A percentile compares a stretch with the other conserved stretches of the same genome.
These are phyloP conservation scores for Gymnarchus niloticus DNA, from an alignment of 2,113 vertebrate species.

Conservation along the genomic window DNA sequence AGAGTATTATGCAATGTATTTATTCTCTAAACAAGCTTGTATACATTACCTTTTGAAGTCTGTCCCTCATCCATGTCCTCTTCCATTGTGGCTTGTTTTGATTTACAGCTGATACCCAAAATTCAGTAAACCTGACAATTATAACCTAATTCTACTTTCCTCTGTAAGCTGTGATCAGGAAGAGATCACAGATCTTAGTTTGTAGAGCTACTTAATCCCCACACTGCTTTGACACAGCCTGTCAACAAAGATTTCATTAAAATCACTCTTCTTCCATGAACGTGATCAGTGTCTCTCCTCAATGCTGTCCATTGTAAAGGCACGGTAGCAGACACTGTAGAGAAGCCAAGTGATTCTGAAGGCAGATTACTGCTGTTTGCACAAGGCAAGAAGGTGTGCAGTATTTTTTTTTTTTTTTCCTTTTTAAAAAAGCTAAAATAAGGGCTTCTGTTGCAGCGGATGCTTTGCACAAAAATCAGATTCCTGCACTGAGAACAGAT, in stretches of 20 bases:
- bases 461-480: constrained; percentile 59
- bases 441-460: constrained; percentile 61
- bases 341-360: constrained; percentile 56
- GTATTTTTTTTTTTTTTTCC: constrained; percentile 26
- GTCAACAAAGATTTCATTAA: constrained; percentile 92
- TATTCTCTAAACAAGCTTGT: constrained; percentile 20
- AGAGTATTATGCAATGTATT: background rate
- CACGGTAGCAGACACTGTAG: constrained; percentile 76
- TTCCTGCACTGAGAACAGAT: constrained; percentile 58
- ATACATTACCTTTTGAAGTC: constrained; percentile 88
- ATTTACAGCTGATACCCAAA: constrained; percentile 56
- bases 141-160: constrained; percentile 56
- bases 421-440: constrained; percentile 42
- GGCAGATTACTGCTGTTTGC: constrained; percentile 55
- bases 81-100: constrained; percentile 80
- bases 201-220: constrained; percentile 60
- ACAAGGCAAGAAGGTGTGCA: constrained; percentile 51
- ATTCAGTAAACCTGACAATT: constrained; percentile 69
- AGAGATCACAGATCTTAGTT: constrained; percentile 67
- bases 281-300: constrained; percentile 84
- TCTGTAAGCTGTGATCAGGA: constrained; percentile 63
- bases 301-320: constrained; percentile 76
- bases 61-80: constrained; percentile 98
- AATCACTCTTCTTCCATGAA: constrained; percentile 75
- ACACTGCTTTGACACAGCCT: constrained; percentile 73